Evolutionary conservation across 2,113 vertebrate genomes (phyloP).

Genomic region (Melierax canorus): DNA sequence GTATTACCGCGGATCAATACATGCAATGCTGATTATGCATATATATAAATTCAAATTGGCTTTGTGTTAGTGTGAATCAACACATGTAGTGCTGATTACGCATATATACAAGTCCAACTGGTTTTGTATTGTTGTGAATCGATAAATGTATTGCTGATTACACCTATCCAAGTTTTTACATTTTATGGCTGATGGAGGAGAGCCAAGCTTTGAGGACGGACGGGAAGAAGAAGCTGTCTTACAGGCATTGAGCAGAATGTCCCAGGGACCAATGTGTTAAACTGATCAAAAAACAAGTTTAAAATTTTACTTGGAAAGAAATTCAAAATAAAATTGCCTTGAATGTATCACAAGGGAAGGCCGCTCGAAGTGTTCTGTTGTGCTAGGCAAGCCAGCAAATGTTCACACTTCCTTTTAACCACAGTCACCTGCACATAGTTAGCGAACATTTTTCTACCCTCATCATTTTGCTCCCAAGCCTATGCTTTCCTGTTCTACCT

Average conservation of each 20-base stretch:
- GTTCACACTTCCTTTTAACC: constrained; percentile 47
- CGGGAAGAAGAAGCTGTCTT: neutral
- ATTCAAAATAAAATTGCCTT: constrained; percentile 8
- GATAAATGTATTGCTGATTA: neutral
- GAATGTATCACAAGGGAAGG: neutral
- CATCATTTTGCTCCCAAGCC: neutral
- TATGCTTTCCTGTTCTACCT: neutral
- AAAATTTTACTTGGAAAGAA: constrained; percentile 41
- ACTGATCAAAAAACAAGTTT: neutral
- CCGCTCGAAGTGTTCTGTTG: constrained; percentile 2
- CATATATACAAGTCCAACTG: neutral
- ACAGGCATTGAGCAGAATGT: neutral
- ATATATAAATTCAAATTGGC: neutral
- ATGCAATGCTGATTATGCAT: neutral
- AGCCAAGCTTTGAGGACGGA: neutral
- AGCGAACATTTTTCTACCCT: constrained; percentile 18
- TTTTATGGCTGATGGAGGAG: neutral
- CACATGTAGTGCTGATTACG: neutral
- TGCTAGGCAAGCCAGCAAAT: constrained; percentile 49
- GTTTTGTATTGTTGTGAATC: neutral
- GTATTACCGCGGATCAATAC: neutral
- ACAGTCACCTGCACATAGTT: constrained; percentile 38
- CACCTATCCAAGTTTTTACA: neutral
- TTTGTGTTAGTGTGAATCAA: neutral
- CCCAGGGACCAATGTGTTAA: constrained; percentile 39